phyloP scores from a whole-genome alignment of 2,888 invertebrate genomes.

The Imbricaverruca yamaguchii region DNA sequence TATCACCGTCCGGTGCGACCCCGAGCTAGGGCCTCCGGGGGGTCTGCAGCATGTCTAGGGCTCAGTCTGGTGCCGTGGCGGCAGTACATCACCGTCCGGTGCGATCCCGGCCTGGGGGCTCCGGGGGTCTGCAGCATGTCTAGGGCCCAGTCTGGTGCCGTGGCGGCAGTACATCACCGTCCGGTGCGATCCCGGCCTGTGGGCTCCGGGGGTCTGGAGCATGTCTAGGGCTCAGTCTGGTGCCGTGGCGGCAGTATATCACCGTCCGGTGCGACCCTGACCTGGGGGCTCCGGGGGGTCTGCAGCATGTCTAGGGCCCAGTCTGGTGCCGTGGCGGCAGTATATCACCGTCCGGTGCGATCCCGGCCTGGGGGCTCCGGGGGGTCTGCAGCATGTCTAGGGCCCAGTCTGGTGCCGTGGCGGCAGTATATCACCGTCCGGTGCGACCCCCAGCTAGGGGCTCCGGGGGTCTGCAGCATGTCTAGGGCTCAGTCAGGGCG shows the following conservation, averaged over 20 bases:
- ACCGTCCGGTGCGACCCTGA: background rate
- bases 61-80: constrained; percentile 21
- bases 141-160: too few relatives aligned
- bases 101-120: background rate
- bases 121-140: too few relatives aligned
- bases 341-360: too few relatives aligned
- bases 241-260: constrained; percentile 1
- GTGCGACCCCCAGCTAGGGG: too few relatives aligned
- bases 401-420: constrained; percentile 27
- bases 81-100: background rate
- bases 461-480: too few relatives aligned
- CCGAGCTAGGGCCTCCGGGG: background rate
- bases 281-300: background rate
- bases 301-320: background rate
- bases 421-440: too few relatives aligned
- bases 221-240: constrained; percentile 25
- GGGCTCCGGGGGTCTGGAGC: too few relatives aligned
- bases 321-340: too few relatives aligned
- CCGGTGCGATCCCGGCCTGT: too few relatives aligned
- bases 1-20: background rate
- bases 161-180: too few relatives aligned
- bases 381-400: background rate
- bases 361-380: background rate
- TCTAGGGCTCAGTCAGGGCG: too few relatives aligned
- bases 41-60: background rate